Evolutionary conservation across 2,113 vertebrate genomes (phyloP), one percentile per base, ranked within the genome.

Genomic region (Prochilodus magdalenae): DNA sequence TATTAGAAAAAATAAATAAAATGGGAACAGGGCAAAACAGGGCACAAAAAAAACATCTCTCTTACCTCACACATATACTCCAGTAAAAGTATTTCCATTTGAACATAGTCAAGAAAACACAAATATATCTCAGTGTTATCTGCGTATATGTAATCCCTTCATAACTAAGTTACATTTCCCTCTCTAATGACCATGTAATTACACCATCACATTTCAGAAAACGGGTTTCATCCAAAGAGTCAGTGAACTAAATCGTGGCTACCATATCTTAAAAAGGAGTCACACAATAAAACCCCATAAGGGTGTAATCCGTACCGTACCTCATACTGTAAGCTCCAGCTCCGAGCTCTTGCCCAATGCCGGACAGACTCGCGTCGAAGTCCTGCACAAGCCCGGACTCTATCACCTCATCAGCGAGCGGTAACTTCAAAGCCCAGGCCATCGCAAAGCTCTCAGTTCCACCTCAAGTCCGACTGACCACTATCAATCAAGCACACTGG

Each of bases 291-390:
- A n/a, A 47, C 10, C 22, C 47, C 44, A 6, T 14, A 24, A 6
- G 30, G 5, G 6, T 36, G 16, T 16, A 4, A 5, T 18, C n/a
- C n/a, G 4, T 33, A 10, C 1, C 7, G 84, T 94, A 99, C 98
- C 98, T 99, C 98, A 99, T 99, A 90, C 97, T 99, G 90, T 99
- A 99, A 18, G 97, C 98, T 67, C 97, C 97, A 0, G 98, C 97
- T 22, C 98, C 98, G 36, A 99, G 94, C 86, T 99, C 98, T 90
- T 99, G 97, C 14, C 98, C 98, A 74, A 99, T 99, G 29, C 98
- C 98, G 2, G 98, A 99, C 4, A 99, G 94, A 88, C 97, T 98
- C 87, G 97, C 97, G 90, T 98, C 98, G 20, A 99, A 99, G 90
- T 99, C 97, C 92, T 98, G 97, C 85, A 95, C 98, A 93, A 99